These are phyloP conservation scores for Selenia dentaria DNA, from an alignment of 2,888 invertebrate genomes.

Conservation along the genomic window DNA sequence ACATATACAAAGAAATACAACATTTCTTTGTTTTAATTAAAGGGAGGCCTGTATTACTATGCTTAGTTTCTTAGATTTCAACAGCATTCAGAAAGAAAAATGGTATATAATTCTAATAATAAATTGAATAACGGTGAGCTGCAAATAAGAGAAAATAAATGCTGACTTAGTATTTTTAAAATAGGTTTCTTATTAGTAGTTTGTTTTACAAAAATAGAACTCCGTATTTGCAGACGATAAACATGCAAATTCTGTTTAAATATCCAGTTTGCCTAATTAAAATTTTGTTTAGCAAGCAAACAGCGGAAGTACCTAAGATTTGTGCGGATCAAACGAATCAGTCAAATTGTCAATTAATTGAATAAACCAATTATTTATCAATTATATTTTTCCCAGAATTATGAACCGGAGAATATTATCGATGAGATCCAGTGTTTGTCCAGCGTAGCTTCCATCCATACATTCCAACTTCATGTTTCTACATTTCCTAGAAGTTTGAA, in stretches of 20 bases:
- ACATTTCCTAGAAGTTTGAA: slow-evolving; percentile 25
- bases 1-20: too few species aligned
- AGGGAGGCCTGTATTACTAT: not conserved
- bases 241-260: not conserved
- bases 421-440: slow-evolving; percentile 10
- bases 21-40: too few species aligned
- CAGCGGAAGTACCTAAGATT: slow-evolving; percentile 13
- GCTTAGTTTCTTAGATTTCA: not conserved
- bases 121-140: too few species aligned
- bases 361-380: slow-evolving; percentile 2
- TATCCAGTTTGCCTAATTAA: not conserved
- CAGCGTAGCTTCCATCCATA: slow-evolving; percentile 12
- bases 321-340: slow-evolving; percentile 12
- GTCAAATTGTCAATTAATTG: slow-evolving; percentile 10
- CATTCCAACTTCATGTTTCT: slow-evolving; percentile 10
- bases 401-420: not conserved
- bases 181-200: too few species aligned
- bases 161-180: too few species aligned
- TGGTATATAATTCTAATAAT: too few species aligned
- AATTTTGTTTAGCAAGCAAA: slow-evolving; percentile 1
- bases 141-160: too few species aligned
- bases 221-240: not conserved
- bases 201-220: not conserved
- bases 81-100: too few species aligned
- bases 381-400: slow-evolving; percentile 8